Evolutionary conservation across 2,888 invertebrate species (phyloP), one percentile per base, ranked within the genome.

Genomic region (Drosophila subquinaria): DNA sequence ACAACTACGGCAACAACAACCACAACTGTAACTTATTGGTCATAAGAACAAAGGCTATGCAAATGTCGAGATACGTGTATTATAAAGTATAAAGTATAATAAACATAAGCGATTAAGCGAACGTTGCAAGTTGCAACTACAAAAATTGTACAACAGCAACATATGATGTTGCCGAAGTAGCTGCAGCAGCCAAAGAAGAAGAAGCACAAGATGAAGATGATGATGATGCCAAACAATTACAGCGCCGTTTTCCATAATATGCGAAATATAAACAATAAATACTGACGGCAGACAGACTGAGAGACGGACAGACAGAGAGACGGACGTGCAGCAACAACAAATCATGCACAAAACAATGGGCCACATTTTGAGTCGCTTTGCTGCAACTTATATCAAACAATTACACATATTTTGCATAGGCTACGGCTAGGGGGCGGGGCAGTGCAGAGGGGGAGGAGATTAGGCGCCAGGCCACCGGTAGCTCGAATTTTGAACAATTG

Each of bases 291-390:
- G 53, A 60, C 53, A 51, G 59, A 50, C 9, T 0, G 38, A 0
- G 55, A 48, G 48, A 47, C 45, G 50, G 36, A 15, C 8, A 0
- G 36, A 15, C 8, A 0, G 38, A 0, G 55, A 48, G 48, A 47
- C 48, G 55, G 36, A 27, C 20, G 43, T n/a, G 43, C 45, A 13
- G 42, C 42, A 17, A 3, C 40, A 91, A 91, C 91, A 91, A 91
- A 91, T 91, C 91, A 91, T 91, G 82, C 81, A 72, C 79, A 81
- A 91, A 89, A 91, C 91, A 91, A 91, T 91, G 91, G 90, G 88
- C 84, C 85, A 91, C 85, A 90, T 88, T 91, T 88, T 82, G 86
- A 82, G 78, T 70, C 73, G 81, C 62, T 72, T 76, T 82, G 85
- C 88, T 73, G 85, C 84, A 84, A 88, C 84, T 85, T 85, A 85